phyloP scores from a whole-genome alignment of 2,113 vertebrate genomes.

The Cromileptes altivelis region DNA sequence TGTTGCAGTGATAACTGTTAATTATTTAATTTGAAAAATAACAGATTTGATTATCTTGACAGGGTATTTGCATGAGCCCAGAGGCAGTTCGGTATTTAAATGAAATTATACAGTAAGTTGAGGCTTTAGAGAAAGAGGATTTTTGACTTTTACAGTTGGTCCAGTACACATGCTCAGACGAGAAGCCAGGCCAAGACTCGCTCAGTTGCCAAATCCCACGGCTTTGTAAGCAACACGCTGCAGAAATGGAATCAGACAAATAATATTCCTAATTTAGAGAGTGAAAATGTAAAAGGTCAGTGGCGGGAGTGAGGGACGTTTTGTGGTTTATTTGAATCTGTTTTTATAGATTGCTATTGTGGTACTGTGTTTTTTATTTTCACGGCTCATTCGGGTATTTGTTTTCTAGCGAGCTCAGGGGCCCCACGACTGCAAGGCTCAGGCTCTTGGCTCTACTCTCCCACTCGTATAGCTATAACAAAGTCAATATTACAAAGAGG shows the following conservation, averaged over 20 bases:
- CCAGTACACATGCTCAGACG: slow-evolving; percentile 53
- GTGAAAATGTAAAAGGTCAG: slow-evolving; percentile 56
- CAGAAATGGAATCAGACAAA: slow-evolving; percentile 55
- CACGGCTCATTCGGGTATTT: slow-evolving; percentile 73
- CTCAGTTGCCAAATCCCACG: slow-evolving; percentile 56
- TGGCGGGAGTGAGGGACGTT: slow-evolving; percentile 32
- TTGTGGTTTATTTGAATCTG: slow-evolving; percentile 61
- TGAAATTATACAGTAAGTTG: slow-evolving; percentile 48
- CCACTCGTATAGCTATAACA: slow-evolving; percentile 84
- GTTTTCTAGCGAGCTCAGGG: slow-evolving; percentile 78
- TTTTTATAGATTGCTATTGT: slow-evolving; percentile 67
- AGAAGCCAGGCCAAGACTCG: slow-evolving; percentile 49
- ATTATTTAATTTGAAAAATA: slow-evolving; percentile 29
- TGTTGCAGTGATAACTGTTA: slow-evolving; percentile 2
- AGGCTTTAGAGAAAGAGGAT: slow-evolving; percentile 36
- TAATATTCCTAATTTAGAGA: slow-evolving; percentile 62
- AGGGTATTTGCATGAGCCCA: not conserved
- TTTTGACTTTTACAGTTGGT: slow-evolving; percentile 53
- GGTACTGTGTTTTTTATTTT: slow-evolving; percentile 75
- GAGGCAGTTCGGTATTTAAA: slow-evolving; percentile 26
- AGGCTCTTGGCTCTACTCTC: slow-evolving; percentile 78
- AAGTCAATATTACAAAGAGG: slow-evolving; percentile 86
- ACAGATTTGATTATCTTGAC: not conserved
- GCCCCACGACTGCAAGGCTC: slow-evolving; percentile 73
- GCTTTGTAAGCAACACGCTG: slow-evolving; percentile 53